phyloP scores from a whole-genome alignment of 1,140 invertebrate genomes.

The Tribolium madens region DNA sequence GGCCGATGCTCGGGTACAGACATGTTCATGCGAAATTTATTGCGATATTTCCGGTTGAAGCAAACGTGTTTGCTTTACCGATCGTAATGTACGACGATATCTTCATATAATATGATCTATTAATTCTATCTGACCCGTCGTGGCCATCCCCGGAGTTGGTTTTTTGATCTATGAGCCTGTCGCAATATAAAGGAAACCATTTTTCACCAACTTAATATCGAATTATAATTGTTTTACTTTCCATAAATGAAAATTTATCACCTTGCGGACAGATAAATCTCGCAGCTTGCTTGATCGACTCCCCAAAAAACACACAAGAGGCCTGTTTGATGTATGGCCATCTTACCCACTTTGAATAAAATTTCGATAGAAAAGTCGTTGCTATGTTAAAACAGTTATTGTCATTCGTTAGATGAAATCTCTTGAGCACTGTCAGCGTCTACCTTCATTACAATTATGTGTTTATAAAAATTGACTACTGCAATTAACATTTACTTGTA shows the following conservation, averaged over 20 bases:
- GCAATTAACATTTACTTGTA: slow-evolving; percentile 20
- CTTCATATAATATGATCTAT: slow-evolving; percentile 40
- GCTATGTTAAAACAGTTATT: too few relatives aligned
- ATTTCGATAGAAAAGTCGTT: not conserved
- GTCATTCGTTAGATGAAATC: not conserved
- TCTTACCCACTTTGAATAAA: not conserved
- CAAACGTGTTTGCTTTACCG: slow-evolving; percentile 33
- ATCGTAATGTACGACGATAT: slow-evolving; percentile 38
- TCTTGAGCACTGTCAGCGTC: not conserved
- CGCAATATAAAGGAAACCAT: slow-evolving; percentile 19
- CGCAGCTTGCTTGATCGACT: not conserved
- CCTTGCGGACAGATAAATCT: slow-evolving; percentile 11
- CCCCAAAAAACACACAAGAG: not conserved
- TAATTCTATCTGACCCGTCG: slow-evolving; percentile 37
- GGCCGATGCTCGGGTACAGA: slow-evolving; percentile 8
- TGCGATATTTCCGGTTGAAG: slow-evolving; percentile 40
- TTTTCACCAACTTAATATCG: slow-evolving; percentile 6
- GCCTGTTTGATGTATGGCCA: not conserved
- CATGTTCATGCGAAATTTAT: slow-evolving; percentile 38
- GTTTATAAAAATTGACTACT: not conserved
- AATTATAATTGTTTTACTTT: slow-evolving; percentile 30
- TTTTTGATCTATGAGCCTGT: slow-evolving; percentile 28
- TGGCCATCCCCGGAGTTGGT: not conserved
- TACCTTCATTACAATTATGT: not conserved
- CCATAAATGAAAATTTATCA: slow-evolving; percentile 29